Percentiles rank a stretch among this genome's conserved stretches.
Conservation (phyloP, 1,140 invertebrate species). For the Tribolium castaneum region DNA sequence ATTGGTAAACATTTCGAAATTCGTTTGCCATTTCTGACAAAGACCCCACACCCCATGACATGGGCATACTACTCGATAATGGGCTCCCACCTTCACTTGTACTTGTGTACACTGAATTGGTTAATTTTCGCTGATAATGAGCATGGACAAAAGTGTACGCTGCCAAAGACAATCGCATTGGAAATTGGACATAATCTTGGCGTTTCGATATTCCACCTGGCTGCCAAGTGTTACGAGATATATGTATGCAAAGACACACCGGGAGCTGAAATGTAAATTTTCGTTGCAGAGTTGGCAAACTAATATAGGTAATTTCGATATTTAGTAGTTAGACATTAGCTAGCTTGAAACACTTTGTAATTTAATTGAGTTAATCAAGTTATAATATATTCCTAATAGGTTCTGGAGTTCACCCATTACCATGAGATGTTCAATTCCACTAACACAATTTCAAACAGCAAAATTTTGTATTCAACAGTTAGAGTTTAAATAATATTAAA, state of each 20-base stretch:
- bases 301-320: no score
- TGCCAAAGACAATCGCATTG: slow-evolving; percentile 83
- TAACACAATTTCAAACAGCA: no score
- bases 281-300: neutral
- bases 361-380: no score
- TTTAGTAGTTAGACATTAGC: no score
- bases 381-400: no score
- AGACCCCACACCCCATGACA: slow-evolving; percentile 57
- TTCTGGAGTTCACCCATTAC: no score
- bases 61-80: slow-evolving; percentile 60
- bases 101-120: slow-evolving; percentile 60
- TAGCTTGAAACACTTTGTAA: no score
- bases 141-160: slow-evolving; percentile 78
- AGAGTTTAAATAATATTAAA: no score
- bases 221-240: slow-evolving; percentile 87
- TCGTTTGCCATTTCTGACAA: slow-evolving; percentile 59
- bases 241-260: slow-evolving; percentile 85
- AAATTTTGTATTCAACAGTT: neutral
- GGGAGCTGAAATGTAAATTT: slow-evolving; percentile 71
- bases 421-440: no score
- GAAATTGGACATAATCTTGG: slow-evolving; percentile 87
- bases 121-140: slow-evolving; percentile 59
- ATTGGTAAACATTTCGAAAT: slow-evolving; percentile 72
- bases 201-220: slow-evolving; percentile 83
- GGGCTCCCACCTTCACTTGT: slow-evolving; percentile 62